Percentiles rank a stretch among this genome's conserved stretches.
Evolutionary conservation across 2,797 vertebrate genomes (phyloP).

Genomic region (Spinus pinus): DNA sequence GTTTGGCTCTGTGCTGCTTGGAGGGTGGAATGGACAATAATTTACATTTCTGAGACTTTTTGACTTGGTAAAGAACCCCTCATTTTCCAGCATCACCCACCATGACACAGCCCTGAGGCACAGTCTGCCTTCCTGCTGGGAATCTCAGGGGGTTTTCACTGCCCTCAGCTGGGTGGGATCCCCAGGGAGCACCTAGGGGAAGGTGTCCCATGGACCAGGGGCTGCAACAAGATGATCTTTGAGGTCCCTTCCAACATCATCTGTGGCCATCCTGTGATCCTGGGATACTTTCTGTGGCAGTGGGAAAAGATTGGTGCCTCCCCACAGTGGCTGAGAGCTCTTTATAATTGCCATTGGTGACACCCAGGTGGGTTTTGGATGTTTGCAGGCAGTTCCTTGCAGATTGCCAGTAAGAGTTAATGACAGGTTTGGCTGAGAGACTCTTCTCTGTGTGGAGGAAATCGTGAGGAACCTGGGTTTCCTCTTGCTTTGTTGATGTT

Average conservation of each 20-base stretch:
- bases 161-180: neutral
- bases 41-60: neutral
- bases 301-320: neutral
- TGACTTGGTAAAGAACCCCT: neutral
- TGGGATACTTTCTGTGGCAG: neutral
- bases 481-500: conserved; percentile 10
- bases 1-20: neutral
- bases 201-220: too few relatives aligned
- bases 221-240: neutral
- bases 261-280: neutral
- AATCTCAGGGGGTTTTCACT: neutral
- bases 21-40: neutral
- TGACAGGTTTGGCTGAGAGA: neutral
- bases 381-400: neutral
- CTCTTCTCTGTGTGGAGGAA: neutral
- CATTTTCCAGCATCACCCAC: neutral
- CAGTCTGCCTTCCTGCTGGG: neutral
- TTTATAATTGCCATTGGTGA: neutral
- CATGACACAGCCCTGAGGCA: neutral
- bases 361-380: neutral
- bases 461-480: conserved; percentile 19
- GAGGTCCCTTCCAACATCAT: neutral
- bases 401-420: neutral
- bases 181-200: neutral
- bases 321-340: neutral